phyloP scores from a whole-genome alignment of 2,797 vertebrate genomes.

The Neomorphus geoffroyi region DNA sequence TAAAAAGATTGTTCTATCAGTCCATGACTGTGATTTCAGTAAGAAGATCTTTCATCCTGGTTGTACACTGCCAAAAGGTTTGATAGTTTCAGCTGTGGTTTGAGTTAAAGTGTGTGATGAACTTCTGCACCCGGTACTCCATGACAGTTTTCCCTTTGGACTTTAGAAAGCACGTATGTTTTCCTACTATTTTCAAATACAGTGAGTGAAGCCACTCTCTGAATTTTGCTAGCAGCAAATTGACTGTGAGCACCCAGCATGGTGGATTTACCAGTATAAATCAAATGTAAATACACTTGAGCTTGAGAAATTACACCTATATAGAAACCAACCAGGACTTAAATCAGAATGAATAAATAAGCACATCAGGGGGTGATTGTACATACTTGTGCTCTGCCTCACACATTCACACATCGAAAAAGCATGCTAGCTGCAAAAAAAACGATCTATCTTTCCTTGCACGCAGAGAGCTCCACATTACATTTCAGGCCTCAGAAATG shows the following conservation, averaged over 20 bases:
- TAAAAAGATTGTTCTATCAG: rapidly evolving
- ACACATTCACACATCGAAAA: not conserved
- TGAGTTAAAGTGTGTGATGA: not conserved
- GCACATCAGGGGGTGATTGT: not conserved
- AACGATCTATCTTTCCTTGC: not conserved
- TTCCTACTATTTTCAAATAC: not conserved
- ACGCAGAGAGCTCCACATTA: not conserved
- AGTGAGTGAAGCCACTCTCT: not conserved
- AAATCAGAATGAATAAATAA: not conserved
- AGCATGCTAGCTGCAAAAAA: rapidly evolving
- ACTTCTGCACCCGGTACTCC: not conserved
- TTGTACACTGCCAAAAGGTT: not conserved
- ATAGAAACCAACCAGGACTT: not conserved
- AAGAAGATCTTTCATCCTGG: not conserved
- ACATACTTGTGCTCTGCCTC: not conserved
- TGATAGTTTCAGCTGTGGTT: not conserved
- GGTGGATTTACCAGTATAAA: not conserved
- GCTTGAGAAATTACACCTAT: not conserved
- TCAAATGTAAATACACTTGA: not conserved
- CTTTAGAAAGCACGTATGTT: not conserved
- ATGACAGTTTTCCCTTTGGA: not conserved
- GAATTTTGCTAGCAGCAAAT: not conserved
- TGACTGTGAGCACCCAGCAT: not conserved
- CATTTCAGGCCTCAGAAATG: slow-evolving; percentile 28
- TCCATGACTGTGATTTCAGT: not conserved